Evolutionary conservation across 2,888 invertebrate species (phyloP), one percentile per base, ranked within the genome.

Genomic region (Limnephilus rhombicus): DNA sequence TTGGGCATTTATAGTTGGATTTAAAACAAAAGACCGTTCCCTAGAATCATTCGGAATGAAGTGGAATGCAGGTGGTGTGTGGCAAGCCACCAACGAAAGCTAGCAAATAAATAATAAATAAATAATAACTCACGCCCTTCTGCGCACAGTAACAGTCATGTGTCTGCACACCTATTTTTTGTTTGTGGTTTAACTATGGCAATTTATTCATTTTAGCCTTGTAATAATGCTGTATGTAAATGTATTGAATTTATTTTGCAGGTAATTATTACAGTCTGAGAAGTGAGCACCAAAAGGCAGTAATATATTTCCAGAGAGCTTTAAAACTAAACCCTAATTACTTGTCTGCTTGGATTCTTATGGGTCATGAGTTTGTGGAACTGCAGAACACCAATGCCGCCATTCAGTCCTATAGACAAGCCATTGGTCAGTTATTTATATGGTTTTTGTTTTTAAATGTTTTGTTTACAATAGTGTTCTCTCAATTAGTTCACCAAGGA

Each of bases 331-430:
- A 99, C 96, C 99, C 99, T 0, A 98, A 98, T 94, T 99, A 99
- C 95, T 96, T 99, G 88, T 98, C 99, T 0, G 99, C 99, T 0
- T 99, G 99, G 99, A 99, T 99, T 2, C 96, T 99, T 85, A 98
- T 99, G 97, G 99, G 99, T 0, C 99, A 99, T 95, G 99, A 99
- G 95, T 99, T 98, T 95, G 99, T 99, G 98, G 99, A 99, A 96
- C 97, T 99, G 95, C 99, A 99, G 95, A 99, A 99, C 95, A 98
- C 99, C 0, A 98, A 99, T 95, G 99, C 99, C 29, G 99, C 99
- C n/a, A 99, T 99, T 95, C 99, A 99, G 94, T 99, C 99, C 94
- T 99, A 99, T 95, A 97, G 99, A 94, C 98, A 99, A 95, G 99
- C 99, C 86, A 98, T 99, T 94, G 99, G 99, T 98, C 96, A 31